Evolutionary conservation across 2,888 invertebrate species (phyloP).

Genomic region (Leucania comma): DNA sequence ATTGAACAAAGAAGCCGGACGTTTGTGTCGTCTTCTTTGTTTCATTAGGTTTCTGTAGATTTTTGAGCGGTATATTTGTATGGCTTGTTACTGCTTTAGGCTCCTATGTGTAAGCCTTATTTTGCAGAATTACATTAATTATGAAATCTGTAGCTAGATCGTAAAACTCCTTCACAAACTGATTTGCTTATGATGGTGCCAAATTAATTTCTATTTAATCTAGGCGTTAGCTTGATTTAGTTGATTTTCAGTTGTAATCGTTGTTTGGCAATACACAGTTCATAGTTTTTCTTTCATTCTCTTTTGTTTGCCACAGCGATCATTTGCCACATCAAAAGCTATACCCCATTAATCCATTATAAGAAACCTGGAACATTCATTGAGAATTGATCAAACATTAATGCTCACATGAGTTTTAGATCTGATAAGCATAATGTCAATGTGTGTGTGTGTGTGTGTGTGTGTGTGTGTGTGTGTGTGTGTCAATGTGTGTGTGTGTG

Average conservation of each 20-base stretch:
- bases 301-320: constrained; percentile 18
- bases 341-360: background rate
- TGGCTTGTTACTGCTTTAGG: background rate
- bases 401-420: constrained; percentile 1
- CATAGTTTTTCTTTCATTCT: constrained; percentile 10
- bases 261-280: constrained; percentile 17
- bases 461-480: no score
- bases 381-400: constrained; percentile 7
- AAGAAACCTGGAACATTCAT: constrained; percentile 9
- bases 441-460: no score
- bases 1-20: constrained; percentile 39
- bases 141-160: background rate
- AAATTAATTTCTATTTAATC: constrained; percentile 6
- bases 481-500: no score
- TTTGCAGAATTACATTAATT: background rate
- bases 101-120: background rate
- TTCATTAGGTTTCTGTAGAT: background rate
- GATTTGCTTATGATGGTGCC: background rate
- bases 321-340: background rate
- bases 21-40: constrained; percentile 25
- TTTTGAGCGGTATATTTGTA: background rate
- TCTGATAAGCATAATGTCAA: constrained; percentile 26
- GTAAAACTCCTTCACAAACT: background rate
- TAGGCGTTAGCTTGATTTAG: constrained; percentile 1
- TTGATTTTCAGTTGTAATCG: constrained; percentile 23